Evolutionary conservation across 1,140 invertebrate genomes (phyloP), one percentile per base, ranked within the genome.

Genomic region (Ephestia elutella): DNA sequence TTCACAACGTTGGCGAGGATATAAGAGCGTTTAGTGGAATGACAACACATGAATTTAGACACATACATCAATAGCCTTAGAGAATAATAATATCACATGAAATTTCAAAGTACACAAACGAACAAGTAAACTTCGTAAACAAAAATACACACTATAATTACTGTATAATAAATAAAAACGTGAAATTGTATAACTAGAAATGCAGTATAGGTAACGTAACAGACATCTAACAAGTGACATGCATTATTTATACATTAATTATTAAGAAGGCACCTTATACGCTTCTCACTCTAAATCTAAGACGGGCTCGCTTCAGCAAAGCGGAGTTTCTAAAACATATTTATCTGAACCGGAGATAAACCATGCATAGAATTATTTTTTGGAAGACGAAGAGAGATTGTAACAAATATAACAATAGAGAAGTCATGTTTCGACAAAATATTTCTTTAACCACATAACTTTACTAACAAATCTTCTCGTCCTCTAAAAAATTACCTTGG

Each of bases 181-280:
- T 78, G 73, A 84, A 65, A 80, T 71, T 80, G 78, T 86, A 85
- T 76, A 83, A 81, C 82, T 87, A 87, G 76, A 87, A 87, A 87
- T 87, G 85, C 82, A 87, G 82, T 78, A 83, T 71, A 78, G 69
- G 70, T 78, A 75, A 81, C 67, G 71, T 76, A 74, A 76, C 67
- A 78, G 67, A 85, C 69, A 69, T 75, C 62, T 73, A 71, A 80
- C 68, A 68, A 59, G 67, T 72, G 69, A 75, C 81, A 82, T 86
- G 81, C 81, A 85, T 80, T 79, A 80, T 71, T 70, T 70, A 69
- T 49, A 49, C 17, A 48, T 49, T 65, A 60, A 54, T 55, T 7
- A 54, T 15, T 59, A 48, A 62, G 62, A 80, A 82, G 84, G 82
- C 82, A 85, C 84, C 80, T 66, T 59, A 62, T 61, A 60, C 50